Base-by-base conservation (phyloP, 2,113 vertebrate genomes). In the Herpetotheres cachinnans region DNA sequence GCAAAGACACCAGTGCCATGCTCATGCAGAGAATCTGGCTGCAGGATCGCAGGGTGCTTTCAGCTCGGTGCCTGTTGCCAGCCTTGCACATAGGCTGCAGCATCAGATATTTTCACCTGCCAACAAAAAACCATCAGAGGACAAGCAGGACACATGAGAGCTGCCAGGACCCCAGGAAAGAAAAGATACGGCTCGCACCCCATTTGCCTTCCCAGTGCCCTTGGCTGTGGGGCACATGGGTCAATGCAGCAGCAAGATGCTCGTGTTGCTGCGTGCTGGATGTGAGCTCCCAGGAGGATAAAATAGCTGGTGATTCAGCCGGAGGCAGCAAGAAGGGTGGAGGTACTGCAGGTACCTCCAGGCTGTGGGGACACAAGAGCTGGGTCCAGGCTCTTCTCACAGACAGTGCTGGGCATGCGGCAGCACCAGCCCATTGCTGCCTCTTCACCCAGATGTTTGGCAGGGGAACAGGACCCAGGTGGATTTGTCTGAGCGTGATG, bases 31-130 rank as follows among this genome's bases (percentile, higher is more conserved):
- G 34, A 74, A 63, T 21, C 19, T 47, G 67, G 36, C 6, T 6
- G 56, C 36, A 71, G 74, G 25, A 78, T 29, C 0, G 0, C 11
- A 10, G 26, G 26, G 30, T 0, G 0, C 30, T 54, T 54, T 72
- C 3, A 0, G 38, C 67, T 73, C 1, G 0, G 22, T 42, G 19
- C 25, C 50, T 40, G 50, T 46, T 0, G 4, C 7, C 77, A 36
- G 44, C 13, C 30, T 4, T 8, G 19, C 38, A 27, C 24, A 10
- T 44, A 21, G 10, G 11, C 55, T 74, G 47, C 69, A 85, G 50
- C 34, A 34, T 3, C 47, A 22, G 30, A 3, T 19, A 46, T 46
- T 80, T 83, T 38, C 38, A 46, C 30, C 78, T 82, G 82, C 58
- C 88, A 63, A 38, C 67, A 47, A 27, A n/a, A 84, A 46, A 40